Evolutionary conservation across 2,888 invertebrate genomes (phyloP).

Genomic region (Ochropleura leucogaster): DNA sequence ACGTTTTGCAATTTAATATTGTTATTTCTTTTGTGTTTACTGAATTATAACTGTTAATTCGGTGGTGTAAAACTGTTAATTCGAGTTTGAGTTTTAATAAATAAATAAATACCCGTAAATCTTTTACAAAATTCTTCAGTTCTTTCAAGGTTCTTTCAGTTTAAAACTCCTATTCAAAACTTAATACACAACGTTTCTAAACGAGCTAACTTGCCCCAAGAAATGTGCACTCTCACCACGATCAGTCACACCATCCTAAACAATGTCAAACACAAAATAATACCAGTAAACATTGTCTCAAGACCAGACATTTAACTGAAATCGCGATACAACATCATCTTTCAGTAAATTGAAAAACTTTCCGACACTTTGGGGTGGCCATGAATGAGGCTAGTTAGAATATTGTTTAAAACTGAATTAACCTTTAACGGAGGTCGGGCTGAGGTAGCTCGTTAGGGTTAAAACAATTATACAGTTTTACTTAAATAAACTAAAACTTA

Average conservation of each 20-base stretch:
- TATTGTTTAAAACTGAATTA: slow-evolving; percentile 44
- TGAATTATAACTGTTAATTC: too few species aligned
- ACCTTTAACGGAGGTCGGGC: slow-evolving; percentile 17
- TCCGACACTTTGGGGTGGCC: slow-evolving; percentile 53
- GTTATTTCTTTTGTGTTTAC: too few species aligned
- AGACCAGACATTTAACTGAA: slow-evolving; percentile 26
- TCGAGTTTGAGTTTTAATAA: too few species aligned
- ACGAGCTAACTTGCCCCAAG: slow-evolving; percentile 32
- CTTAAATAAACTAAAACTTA: too few species aligned
- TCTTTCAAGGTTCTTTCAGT: background rate
- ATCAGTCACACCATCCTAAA: slow-evolving; percentile 12
- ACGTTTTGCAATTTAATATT: too few species aligned
- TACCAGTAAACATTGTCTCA: slow-evolving; percentile 27
- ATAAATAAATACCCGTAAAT: background rate
- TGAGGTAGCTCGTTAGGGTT: slow-evolving; percentile 3
- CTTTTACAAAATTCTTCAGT: background rate
- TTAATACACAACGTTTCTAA: background rate
- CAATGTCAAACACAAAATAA: slow-evolving; percentile 33
- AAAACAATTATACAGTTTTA: background rate
- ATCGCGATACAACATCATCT: slow-evolving; percentile 65
- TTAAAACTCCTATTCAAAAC: slow-evolving; percentile 7
- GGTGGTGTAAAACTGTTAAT: too few species aligned
- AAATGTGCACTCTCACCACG: slow-evolving; percentile 45
- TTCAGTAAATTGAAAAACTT: slow-evolving; percentile 74
- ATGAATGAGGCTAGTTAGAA: slow-evolving; percentile 33